Conservation (phyloP, 2,113 vertebrate species). For the Sceloporus tristichus region DNA sequence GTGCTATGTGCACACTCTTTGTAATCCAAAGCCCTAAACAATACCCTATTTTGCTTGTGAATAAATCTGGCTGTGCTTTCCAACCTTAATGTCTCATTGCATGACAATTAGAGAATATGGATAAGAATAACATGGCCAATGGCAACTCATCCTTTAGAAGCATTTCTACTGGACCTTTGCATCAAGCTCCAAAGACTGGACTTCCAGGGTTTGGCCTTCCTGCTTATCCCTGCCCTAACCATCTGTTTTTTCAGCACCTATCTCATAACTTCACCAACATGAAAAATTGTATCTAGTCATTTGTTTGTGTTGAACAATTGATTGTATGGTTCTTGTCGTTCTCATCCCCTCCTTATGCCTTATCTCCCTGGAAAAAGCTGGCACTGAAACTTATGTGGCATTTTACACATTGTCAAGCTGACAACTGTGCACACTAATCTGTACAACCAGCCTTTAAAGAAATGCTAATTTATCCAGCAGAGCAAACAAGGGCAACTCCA, state of each 20-base stretch:
- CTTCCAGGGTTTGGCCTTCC: background rate
- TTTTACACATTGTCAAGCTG: slow-evolving; percentile 44
- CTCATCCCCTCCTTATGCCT: background rate
- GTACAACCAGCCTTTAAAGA: slow-evolving; percentile 65
- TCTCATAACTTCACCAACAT: slow-evolving; percentile 13
- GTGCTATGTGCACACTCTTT: background rate
- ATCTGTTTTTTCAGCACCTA: slow-evolving; percentile 41
- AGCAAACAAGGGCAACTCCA: slow-evolving; percentile 43
- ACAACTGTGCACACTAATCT: slow-evolving; percentile 59
- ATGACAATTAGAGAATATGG: slow-evolving; percentile 39
- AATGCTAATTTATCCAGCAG: slow-evolving; percentile 61
- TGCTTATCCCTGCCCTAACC: background rate
- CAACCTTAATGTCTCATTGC: slow-evolving; percentile 35
- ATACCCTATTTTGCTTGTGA: background rate
- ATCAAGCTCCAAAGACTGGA: slow-evolving; percentile 38
- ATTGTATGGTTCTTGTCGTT: slow-evolving; percentile 30
- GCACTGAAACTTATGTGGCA: slow-evolving; percentile 56
- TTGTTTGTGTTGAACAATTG: slow-evolving; percentile 38
- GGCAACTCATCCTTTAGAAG: slow-evolving; percentile 29
- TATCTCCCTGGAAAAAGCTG: slow-evolving; percentile 25
- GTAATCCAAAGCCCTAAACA: background rate
- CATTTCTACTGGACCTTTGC: slow-evolving; percentile 47
- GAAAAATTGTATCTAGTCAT: slow-evolving; percentile 9
- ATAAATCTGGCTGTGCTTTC: background rate
- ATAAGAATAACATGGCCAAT: slow-evolving; percentile 36